Evolutionary conservation across 2,888 invertebrate genomes (phyloP).

Genomic region (Celastrina argiolus): DNA sequence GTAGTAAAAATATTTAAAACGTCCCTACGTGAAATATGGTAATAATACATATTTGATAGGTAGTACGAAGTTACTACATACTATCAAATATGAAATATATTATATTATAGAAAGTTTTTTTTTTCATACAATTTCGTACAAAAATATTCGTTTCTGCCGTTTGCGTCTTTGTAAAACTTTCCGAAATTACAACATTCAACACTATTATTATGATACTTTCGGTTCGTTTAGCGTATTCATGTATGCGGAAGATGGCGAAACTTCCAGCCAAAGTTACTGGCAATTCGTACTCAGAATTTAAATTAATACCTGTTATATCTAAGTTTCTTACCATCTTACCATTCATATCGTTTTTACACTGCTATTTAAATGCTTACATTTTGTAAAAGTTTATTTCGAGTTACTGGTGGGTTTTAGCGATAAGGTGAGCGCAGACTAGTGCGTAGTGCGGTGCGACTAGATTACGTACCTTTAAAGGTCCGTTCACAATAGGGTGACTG

Average conservation of each 20-base stretch:
- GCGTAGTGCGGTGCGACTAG: too few species aligned
- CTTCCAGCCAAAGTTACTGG: constrained; percentile 30
- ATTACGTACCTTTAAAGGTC: too few species aligned
- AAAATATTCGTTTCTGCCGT: background rate
- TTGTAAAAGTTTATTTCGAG: background rate
- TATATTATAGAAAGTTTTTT: too few species aligned
- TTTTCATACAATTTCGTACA: background rate
- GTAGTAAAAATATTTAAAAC: too few species aligned
- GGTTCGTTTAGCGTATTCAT: constrained; percentile 28
- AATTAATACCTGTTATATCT: constrained; percentile 28
- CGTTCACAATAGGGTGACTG: too few species aligned
- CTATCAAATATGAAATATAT: too few species aligned
- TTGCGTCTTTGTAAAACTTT: background rate
- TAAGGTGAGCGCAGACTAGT: too few species aligned
- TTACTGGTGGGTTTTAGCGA: background rate
- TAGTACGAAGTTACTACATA: too few species aligned
- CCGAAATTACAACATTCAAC: constrained; percentile 7
- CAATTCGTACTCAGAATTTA: constrained; percentile 32
- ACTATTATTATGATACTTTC: constrained; percentile 8
- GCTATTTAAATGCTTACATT: background rate
- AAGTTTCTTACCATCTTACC: background rate
- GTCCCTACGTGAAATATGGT: too few species aligned
- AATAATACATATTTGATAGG: too few species aligned
- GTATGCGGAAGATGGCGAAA: constrained; percentile 30
- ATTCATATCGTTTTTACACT: background rate